phyloP scores from a whole-genome alignment of 2,888 invertebrate species.

The Lepidochrysops patricia region DNA sequence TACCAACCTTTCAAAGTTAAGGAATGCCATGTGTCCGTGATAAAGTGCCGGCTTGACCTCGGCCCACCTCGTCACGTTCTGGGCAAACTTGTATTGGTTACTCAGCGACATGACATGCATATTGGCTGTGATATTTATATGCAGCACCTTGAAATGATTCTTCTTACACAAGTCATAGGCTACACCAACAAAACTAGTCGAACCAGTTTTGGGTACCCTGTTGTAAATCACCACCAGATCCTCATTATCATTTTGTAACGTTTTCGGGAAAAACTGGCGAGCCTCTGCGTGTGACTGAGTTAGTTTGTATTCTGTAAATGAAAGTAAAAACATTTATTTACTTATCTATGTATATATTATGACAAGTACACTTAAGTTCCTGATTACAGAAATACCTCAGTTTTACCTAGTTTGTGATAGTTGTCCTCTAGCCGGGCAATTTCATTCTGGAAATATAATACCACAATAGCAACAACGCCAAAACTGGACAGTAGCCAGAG shows the following conservation, averaged over 20 bases:
- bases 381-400: constrained; percentile 10
- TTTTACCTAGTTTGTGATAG: constrained; percentile 52
- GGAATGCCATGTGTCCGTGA: constrained; percentile 97
- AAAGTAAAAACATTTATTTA: constrained; percentile 11
- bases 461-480: constrained; percentile 57
- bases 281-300: constrained; percentile 48
- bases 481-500: constrained; percentile 62
- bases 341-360: too few relatives aligned
- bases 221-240: constrained; percentile 92
- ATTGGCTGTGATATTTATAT: constrained; percentile 97
- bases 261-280: constrained; percentile 53
- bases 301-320: constrained; percentile 54
- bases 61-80: constrained; percentile 92
- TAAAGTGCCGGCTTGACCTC: constrained; percentile 94
- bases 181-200: constrained; percentile 95
- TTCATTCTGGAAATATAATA: constrained; percentile 67
- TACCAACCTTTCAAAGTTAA: constrained; percentile 92
- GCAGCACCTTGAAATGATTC: constrained; percentile 79
- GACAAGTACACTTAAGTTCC: background rate
- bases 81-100: constrained; percentile 92
- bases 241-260: constrained; percentile 65
- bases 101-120: constrained; percentile 94
- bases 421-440: constrained; percentile 56
- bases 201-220: constrained; percentile 97
- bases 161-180: constrained; percentile 90